phyloP scores from a whole-genome alignment of 92 coral and sea anemone species.

The Muricea muricata region DNA sequence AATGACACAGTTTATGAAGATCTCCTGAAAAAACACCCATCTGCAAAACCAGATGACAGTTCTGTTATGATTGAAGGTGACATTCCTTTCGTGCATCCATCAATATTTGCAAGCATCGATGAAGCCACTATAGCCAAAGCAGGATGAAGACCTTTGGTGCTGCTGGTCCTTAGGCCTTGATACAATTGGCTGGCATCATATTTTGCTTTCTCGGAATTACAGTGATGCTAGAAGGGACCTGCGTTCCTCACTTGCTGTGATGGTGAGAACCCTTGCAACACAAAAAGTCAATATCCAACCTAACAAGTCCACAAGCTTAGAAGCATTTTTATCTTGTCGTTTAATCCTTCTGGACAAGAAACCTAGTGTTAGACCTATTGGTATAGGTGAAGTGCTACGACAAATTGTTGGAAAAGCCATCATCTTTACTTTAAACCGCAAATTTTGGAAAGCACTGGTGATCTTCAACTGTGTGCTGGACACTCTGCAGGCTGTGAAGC shows the following conservation, averaged over 20 bases:
- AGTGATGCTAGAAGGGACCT: neutral
- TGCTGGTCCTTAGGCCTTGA: neutral
- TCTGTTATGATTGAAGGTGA: slow-evolving; percentile 27
- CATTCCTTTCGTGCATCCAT: slow-evolving; percentile 19
- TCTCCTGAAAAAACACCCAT: too few relatives aligned
- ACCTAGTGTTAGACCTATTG: neutral
- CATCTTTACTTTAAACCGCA: neutral
- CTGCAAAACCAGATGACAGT: too few relatives aligned
- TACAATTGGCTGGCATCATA: neutral
- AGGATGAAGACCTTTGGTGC: neutral
- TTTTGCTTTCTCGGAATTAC: neutral
- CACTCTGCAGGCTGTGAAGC: slow-evolving; percentile 32
- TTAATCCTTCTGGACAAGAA: slow-evolving; percentile 11
- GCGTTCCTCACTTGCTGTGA: neutral
- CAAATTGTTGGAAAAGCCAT: slow-evolving; percentile 23
- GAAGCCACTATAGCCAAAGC: slow-evolving; percentile 24
- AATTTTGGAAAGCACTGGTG: slow-evolving; percentile 12
- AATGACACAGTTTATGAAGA: neutral
- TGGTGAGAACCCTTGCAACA: neutral
- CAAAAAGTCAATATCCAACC: neutral
- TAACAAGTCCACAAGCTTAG: neutral
- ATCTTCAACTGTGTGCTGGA: slow-evolving; percentile 27
- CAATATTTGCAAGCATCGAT: slow-evolving; percentile 3
- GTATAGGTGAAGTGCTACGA: slow-evolving; percentile 3
- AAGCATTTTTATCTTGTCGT: neutral